Base-by-base conservation (phyloP, 2,113 vertebrate genomes). In the Sisor rabdophorus region DNA sequence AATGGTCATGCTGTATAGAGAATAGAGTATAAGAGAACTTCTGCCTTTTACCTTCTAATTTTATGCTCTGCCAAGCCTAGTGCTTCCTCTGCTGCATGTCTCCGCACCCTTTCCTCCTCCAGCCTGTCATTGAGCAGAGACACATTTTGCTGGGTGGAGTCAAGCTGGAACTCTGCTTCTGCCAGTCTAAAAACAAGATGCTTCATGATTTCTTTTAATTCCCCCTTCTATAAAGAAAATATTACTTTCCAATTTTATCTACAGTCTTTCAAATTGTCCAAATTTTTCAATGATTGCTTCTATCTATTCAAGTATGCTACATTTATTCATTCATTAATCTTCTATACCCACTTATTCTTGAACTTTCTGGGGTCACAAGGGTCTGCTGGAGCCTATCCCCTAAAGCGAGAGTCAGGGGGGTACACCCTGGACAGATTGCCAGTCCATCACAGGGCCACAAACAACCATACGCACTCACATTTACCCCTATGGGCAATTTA, bases 31-130 rank as follows among this genome's bases (percentile, higher is more conserved):
- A 36, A 36, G 32, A 3, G 32, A 2, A 22, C 10, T 11, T 48
- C 30, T 50, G 24, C 16, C n/a, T 10, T 47, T 69, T 84, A 93
- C 95, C 92, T 92, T 81, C 88, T 92, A 8, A 55, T 84, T 68
- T 44, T 82, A 65, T 92, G 91, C 71, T 93, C 91, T 13, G 85
- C 87, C 0, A 93, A 87, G 2, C 83, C 87, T 76, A 97, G 89
- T 56, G 93, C 91, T 28, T 95, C 94, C 77, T 97, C 95, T 1
- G 88, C 91, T 3, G 87, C 86, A 78, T 94, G 90, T 73, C 95
- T 89, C 81, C 91, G 89, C 7, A 77, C 80, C 70, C 84, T 86
- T 84, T 97, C 95, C 24, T 95, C 93, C 0, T 88, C 84, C 48
- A 97, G 85, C 4, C 80, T 82, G 79, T 92, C 89, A 32, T 86